phyloP scores from a whole-genome alignment of 1,140 invertebrate species.

The Sweltsa coloradensis region DNA sequence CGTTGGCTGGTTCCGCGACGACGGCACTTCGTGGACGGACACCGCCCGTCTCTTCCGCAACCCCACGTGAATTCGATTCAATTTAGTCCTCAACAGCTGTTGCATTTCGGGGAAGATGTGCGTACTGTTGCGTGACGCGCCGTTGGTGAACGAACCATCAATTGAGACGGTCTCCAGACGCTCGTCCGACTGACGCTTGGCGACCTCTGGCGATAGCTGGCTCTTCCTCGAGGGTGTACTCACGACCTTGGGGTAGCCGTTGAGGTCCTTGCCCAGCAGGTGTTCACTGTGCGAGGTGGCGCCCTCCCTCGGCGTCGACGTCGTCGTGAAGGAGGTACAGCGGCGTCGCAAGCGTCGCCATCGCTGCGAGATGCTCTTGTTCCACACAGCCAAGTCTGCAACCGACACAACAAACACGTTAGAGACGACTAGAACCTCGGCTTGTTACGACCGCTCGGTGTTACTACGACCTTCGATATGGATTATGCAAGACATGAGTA shows the following conservation, averaged over 20 bases:
- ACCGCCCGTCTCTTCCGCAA: conserved; percentile 45
- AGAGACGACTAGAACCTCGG: no score
- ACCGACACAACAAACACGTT: no score
- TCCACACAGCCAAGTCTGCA: conserved; percentile 55
- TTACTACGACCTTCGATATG: no score
- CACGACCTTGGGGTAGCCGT: no score
- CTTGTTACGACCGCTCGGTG: no score
- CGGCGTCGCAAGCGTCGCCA: conserved; percentile 53
- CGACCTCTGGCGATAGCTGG: background rate
- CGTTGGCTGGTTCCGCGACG: conserved; percentile 31
- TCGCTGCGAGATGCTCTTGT: conserved; percentile 57
- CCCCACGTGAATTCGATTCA: conserved; percentile 52
- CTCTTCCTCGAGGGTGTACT: no score
- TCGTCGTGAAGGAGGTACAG: conserved; percentile 35
- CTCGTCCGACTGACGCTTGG: conserved; percentile 25
- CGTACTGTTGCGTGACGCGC: background rate
- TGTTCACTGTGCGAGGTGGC: conserved; percentile 1
- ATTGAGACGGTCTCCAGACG: conserved; percentile 24
- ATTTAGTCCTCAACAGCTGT: conserved; percentile 45
- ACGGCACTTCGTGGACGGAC: conserved; percentile 47
- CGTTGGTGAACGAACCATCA: background rate
- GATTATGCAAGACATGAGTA: no score
- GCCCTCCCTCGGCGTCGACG: conserved; percentile 3
- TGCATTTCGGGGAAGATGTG: conserved; percentile 36
- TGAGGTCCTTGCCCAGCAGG: background rate